Evolutionary conservation across 2,888 invertebrate genomes (phyloP).

Genomic region (Hypomecis punctinalis): DNA sequence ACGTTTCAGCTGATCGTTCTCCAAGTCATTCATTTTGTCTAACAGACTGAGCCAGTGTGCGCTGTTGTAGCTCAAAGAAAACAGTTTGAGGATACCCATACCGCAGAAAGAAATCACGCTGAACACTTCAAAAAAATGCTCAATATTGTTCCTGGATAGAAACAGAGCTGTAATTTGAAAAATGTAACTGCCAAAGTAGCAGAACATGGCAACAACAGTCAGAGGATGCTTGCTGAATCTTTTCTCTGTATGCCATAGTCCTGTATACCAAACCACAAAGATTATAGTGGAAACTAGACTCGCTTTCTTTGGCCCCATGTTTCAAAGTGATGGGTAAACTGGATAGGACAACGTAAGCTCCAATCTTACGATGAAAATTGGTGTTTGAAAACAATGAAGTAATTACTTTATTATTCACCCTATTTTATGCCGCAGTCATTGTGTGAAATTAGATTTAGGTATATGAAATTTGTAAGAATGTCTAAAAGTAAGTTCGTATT

Average conservation of each 20-base stretch:
- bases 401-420: conserved; percentile 4
- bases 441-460: not conserved
- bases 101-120: conserved; percentile 66
- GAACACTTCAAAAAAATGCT: conserved; percentile 64
- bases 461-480: not conserved
- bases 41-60: conserved; percentile 58
- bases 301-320: conserved; percentile 10
- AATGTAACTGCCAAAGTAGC: conserved; percentile 52
- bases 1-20: conserved; percentile 50
- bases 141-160: conserved; percentile 52
- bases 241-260: conserved; percentile 47
- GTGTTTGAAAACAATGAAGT: conserved; percentile 27
- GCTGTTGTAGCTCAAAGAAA: conserved; percentile 51
- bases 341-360: not conserved
- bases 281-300: conserved; percentile 11
- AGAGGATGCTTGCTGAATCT: conserved; percentile 46
- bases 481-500: no score
- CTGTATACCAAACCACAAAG: conserved; percentile 48
- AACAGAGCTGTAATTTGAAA: conserved; percentile 57
- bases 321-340: conserved; percentile 3
- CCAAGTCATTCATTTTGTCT: conserved; percentile 51
- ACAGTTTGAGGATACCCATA: conserved; percentile 66
- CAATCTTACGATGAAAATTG: conserved; percentile 24
- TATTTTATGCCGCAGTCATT: conserved; percentile 16
- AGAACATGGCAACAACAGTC: conserved; percentile 50